Base-by-base conservation (phyloP, 1,140 invertebrate genomes). In the Dryas iulia region DNA sequence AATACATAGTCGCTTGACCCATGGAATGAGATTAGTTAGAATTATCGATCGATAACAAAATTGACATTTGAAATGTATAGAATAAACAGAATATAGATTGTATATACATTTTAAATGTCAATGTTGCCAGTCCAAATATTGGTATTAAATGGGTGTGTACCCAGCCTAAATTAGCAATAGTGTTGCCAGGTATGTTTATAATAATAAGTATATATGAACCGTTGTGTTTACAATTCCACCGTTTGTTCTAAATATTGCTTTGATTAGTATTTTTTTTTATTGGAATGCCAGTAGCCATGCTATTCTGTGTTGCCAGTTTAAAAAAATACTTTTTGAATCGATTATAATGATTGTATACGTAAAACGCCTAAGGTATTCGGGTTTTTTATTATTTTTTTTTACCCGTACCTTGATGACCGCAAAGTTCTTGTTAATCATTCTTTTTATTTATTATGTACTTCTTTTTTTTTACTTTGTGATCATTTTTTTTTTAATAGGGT, bases 21-120 rank as follows among this genome's bases (percentile, higher is more conserved):
- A 59, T 53, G 69, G 66, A 63, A 84, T 83, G 86, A 89, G 86
- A 89, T 89, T 89, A 89, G 86, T 83, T 87, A 87, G 85, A 75
- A 73, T 67, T 77, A 77, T 77, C 64, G 68, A 80, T 75, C 72
- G 59, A 71, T 78, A 21, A n/a, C n/a, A n/a, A 21, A 28, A 54
- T 56, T 64, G 70, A 54, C 18, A 58, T 67, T 35, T 65, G 23
- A 28, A 57, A 56, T 52, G 28, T 39, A 58, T 30, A 31, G 24
- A 28, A 30, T 65, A 56, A 31, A 69, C 31, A 25, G 47, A 21
- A 47, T 21, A 56, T 30, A 59, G 54, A 57, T 58, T 60, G 57
- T 23, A 26, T 23, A 26, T 62, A 52, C 52, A 53, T 62, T 62
- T 62, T 47, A 53, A 28, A 52, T 47, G 59, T 62, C 59, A 62